Percentiles rank a stretch among this genome's conserved stretches.
These are phyloP conservation scores for Cyphomyrmex costatus DNA, from an alignment of 1,140 invertebrate species.

Conservation along the genomic window DNA sequence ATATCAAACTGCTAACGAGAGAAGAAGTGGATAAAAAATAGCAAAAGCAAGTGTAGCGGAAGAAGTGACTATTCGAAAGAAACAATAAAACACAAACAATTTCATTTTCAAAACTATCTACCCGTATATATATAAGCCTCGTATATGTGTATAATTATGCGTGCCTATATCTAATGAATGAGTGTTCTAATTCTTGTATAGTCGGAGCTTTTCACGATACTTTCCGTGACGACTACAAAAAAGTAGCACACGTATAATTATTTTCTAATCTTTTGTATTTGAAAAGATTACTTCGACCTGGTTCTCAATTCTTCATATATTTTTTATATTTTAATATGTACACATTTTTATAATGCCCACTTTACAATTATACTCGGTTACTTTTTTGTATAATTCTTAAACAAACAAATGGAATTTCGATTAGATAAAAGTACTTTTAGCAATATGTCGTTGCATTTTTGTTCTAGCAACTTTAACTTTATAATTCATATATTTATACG, in stretches of 20 bases:
- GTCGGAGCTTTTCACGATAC: not conserved
- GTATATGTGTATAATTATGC: conserved; percentile 10
- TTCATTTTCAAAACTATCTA: conserved; percentile 11
- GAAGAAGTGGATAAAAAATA: not conserved
- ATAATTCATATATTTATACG: not conserved
- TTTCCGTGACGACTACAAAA: not conserved
- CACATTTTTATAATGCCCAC: not conserved
- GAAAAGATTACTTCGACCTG: not conserved
- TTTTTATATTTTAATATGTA: not conserved
- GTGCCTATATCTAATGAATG: not conserved
- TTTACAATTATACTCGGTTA: not conserved
- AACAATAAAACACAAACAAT: conserved; percentile 11
- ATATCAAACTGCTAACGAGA: conserved; percentile 40
- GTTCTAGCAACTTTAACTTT: not conserved
- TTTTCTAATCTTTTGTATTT: not conserved
- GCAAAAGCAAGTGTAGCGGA: conserved; percentile 5
- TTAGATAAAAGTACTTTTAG: not conserved
- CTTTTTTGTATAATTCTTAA: not conserved
- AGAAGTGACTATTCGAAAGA: conserved; percentile 5
- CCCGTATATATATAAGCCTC: not conserved
- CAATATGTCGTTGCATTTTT: not conserved
- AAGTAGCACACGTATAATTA: conserved; percentile 5
- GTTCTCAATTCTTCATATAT: not conserved
- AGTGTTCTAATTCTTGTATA: not conserved
- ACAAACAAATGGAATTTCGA: not conserved